Base-by-base conservation (phyloP, 1,140 invertebrate species). In the Vanessa tameamea region DNA sequence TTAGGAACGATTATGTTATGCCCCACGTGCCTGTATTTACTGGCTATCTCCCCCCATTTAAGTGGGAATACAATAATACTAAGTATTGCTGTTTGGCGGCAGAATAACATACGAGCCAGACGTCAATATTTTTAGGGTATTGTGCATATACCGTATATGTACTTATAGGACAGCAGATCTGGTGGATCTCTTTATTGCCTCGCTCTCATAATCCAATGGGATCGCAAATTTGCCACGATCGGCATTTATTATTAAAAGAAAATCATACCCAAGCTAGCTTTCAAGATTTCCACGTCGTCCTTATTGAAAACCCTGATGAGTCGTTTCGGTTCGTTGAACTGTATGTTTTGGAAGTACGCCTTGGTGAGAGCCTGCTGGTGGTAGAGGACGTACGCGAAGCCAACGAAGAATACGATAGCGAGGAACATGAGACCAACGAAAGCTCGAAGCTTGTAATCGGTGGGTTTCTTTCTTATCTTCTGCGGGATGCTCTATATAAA, bases 401-500 rank as follows among this genome's bases (percentile, higher is more conserved):
- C 96, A 8, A 98, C 95, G 78, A 97, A 94, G 82, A 97, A 96
- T 1, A 96, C 95, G 8, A 98, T 96, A 16, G 95, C 95, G 1
- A 97, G 94, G 82, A 98, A 97, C 72, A 98, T 93, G 61, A 97
- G 94, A 0, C 94, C 95, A 4, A 97, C 97, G 85, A 97, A 97
- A 6, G 95, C 95, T 72, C 96, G 94, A 2, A 97, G 94, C 87
- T 97, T 97, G 85, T 95, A 95, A 81, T 95, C 95, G 0, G 94
- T 93, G 31, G 95, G 95, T 75, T 95, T 95, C 82, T 95, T 95
- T 66, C 87, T 94, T 83, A 95, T 94, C 73, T 94, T 91, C 69
- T 94, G 93, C 3, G 94, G 92, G 23, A 93, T 91, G 43, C 89
- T 90, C 92, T 93, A 83, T 3, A 85, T 86, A 63, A 20, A n/a